Base-by-base conservation (phyloP, 2,113 vertebrate genomes). In the Grammomys dolichurus region DNA sequence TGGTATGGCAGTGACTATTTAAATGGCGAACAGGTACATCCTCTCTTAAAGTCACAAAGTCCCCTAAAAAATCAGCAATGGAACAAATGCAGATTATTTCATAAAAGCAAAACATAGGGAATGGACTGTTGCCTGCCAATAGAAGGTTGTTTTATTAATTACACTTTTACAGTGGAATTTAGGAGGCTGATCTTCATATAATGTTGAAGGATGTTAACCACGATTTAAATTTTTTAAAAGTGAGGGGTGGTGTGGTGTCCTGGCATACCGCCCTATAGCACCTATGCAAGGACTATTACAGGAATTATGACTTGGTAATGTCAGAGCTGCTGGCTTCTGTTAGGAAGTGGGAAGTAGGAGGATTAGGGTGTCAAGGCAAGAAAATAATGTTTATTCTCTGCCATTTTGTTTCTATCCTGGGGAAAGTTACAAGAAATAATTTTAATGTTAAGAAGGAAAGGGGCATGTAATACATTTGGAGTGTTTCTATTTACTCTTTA, bases 381-480 rank as follows among this genome's bases (percentile, higher is more conserved):
- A 56, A 87, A 31, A 12, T 33, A 58, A 56, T 56, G 75, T 19
- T 46, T 22, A 90, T 2, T 26, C 40, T 93, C 40, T 69, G 40
- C 51, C 33, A 75, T 77, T 90, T 82, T 82, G 60, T 89, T 87
- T 93, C 67, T 80, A 20, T 92, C 48, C 88, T 89, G 63, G 67
- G 2, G 65, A 67, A 89, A 80, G 58, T 76, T 40, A 77, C 81
- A 58, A 36, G 78, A 96, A 96, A 89, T 89, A 72, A 92, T 78
- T 95, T 90, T 58, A 89, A 97, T 88, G 95, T 75, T 46, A 91
- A 96, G 70, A 93, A 96, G 65, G 54, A 16, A 92, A 93, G 40
- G 40, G 13, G 16, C n/a, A 11, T 73, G 31, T 90, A 73, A 90
- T 85, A 95, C 33, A 36, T 70, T 92, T 90, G n/a, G 54, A 73